Evolutionary conservation across 1,140 invertebrate genomes (phyloP).

Genomic region (Cryptotermes secundus): DNA sequence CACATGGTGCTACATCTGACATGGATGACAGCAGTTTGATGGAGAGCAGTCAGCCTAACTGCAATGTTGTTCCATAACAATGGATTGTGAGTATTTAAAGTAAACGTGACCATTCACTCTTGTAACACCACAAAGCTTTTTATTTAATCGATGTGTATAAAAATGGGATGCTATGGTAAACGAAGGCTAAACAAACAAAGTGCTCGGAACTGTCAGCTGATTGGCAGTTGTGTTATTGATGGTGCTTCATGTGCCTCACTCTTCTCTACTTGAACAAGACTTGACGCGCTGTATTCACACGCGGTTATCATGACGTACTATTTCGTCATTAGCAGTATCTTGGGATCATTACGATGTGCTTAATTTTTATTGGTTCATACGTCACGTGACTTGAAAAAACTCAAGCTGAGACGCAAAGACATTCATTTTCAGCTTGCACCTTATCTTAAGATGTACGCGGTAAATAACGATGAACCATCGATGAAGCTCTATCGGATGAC

Average conservation of each 20-base stretch:
- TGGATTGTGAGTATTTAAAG: neutral
- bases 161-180: neutral
- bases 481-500: too few species aligned
- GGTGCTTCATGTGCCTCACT: neutral
- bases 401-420: too few species aligned
- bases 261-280: neutral
- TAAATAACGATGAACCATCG: too few species aligned
- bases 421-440: too few species aligned
- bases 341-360: too few species aligned
- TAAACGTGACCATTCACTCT: neutral
- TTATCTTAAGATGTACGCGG: too few species aligned
- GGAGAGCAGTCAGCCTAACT: neutral
- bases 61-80: neutral
- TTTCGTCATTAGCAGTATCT: too few species aligned
- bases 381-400: too few species aligned
- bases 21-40: neutral
- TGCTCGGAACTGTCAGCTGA: neutral
- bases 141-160: neutral
- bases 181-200: neutral
- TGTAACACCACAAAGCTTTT: slow-evolving; percentile 8
- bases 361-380: too few species aligned
- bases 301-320: neutral
- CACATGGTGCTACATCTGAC: neutral
- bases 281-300: neutral
- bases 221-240: slow-evolving; percentile 11